Base-by-base conservation (phyloP, 2,113 vertebrate species). In the Sisor rabdophorus region DNA sequence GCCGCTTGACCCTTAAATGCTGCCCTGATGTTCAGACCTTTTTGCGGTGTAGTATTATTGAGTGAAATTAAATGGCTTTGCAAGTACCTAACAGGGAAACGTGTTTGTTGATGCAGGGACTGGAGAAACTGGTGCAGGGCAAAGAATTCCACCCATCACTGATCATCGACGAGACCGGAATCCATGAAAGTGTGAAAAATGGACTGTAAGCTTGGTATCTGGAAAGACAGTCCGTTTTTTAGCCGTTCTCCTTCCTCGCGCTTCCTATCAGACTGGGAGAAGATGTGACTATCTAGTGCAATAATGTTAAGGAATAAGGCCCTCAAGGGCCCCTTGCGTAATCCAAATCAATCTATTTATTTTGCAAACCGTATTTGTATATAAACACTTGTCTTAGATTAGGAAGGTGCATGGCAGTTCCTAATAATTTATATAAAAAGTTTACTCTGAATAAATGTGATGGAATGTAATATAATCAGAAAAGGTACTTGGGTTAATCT, bases 161-260 rank as follows among this genome's bases (percentile, higher is more conserved):
- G 84, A 88, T 93, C 76, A 96, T 99, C 0, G 92, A 97, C 0
- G 88, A 92, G 82, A 87, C 68, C 0, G 95, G 96, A 32, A 87
- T 93, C 83, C 95, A 94, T 0, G 91, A 98, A 85, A 84, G 93
- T 82, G 94, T 96, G 89, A 95, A 94, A 89, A 98, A 98, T 0
- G 95, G 95, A 11, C 28, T 95, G 73, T 96, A 81, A 65, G 0
- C 0, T 32, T 10, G 32, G 47, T 44, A 64, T 6, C 2, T n/a
- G 28, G 44, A 76, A 67, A 72, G 50, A 44, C 26, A 75, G n/a
- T 26, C 70, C 22, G 17, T 80, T 56, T 32, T 64, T 24, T 30
- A 12, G 52, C 55, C 20, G n/a, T 74, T 24, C 74, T 73, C 76
- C 81, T 84, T 79, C 72, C 75, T 75, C n/a, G 80, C 65, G 53